These are phyloP conservation scores for Chelon auratus DNA, from an alignment of 2,797 vertebrate genomes.

Conservation along the genomic window DNA sequence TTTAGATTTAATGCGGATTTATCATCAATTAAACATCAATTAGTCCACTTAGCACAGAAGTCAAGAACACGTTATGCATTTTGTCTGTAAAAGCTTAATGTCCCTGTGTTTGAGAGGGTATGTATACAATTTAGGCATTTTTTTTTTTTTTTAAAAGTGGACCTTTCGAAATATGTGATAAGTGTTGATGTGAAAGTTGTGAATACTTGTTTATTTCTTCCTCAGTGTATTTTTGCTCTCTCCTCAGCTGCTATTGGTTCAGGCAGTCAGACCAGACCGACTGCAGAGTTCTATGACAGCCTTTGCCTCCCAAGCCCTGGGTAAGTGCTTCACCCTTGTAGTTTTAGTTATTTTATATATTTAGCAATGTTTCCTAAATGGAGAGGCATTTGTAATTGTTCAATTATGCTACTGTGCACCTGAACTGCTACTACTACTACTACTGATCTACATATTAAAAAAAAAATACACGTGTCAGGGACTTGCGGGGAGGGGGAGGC, in stretches of 20 bases:
- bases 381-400: not conserved
- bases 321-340: conserved; percentile 81
- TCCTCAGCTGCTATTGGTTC: conserved; percentile 90
- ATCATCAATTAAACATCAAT: too few species aligned
- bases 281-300: conserved; percentile 93
- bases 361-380: not conserved
- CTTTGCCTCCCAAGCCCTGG: conserved; percentile 90
- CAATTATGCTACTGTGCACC: not conserved
- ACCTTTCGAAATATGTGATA: not conserved
- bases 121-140: too few species aligned
- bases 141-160: too few species aligned
- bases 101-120: too few species aligned
- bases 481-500: too few species aligned
- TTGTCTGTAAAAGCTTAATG: too few species aligned
- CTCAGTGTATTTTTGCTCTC: not conserved
- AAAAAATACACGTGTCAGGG: too few species aligned
- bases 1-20: too few species aligned
- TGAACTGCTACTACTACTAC: too few species aligned
- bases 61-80: too few species aligned
- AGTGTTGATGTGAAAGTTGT: not conserved
- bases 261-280: conserved; percentile 92
- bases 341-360: not conserved
- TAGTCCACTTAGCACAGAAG: too few species aligned
- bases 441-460: too few species aligned
- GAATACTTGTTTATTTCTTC: not conserved